phyloP scores from a whole-genome alignment of 2,888 invertebrate genomes.

The Byasa hedistus region DNA sequence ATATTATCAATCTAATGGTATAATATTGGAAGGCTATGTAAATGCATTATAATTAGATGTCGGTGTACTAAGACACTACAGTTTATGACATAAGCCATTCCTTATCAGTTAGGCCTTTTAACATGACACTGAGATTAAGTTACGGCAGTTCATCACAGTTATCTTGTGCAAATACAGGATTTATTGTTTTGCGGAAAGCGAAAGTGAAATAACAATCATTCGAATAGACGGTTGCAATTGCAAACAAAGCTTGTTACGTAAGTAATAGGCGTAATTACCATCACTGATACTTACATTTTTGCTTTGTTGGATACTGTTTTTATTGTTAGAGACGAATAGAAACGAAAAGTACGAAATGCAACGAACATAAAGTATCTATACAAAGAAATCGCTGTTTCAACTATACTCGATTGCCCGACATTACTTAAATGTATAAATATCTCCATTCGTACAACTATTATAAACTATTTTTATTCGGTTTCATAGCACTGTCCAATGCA shows the following conservation, averaged over 20 bases:
- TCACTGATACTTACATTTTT: not conserved
- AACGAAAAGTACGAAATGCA: no score
- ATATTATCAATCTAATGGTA: not conserved
- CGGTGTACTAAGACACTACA: not conserved
- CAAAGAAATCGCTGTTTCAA: not conserved
- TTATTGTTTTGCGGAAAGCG: conserved; percentile 28
- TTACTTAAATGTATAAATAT: not conserved
- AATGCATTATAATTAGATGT: no score
- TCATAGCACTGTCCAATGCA: conserved; percentile 44
- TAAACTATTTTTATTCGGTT: conserved; percentile 39
- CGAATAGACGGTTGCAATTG: conserved; percentile 7
- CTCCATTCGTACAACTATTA: not conserved
- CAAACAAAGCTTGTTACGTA: conserved; percentile 17
- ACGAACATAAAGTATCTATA: no score
- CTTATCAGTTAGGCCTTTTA: conserved; percentile 20
- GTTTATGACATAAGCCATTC: not conserved
- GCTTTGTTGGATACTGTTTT: no score
- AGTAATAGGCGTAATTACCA: conserved; percentile 14
- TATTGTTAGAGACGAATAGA: no score
- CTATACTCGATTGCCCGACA: not conserved
- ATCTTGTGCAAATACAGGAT: conserved; percentile 29
- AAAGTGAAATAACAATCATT: conserved; percentile 31
- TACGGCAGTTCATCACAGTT: conserved; percentile 31
- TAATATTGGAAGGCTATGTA: not conserved
- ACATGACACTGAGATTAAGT: conserved; percentile 23